A percentile compares a stretch with the other conserved stretches of the same genome.
Conservation (phyloP, 2,113 vertebrate species). For the Marcusenius ussheri region DNA sequence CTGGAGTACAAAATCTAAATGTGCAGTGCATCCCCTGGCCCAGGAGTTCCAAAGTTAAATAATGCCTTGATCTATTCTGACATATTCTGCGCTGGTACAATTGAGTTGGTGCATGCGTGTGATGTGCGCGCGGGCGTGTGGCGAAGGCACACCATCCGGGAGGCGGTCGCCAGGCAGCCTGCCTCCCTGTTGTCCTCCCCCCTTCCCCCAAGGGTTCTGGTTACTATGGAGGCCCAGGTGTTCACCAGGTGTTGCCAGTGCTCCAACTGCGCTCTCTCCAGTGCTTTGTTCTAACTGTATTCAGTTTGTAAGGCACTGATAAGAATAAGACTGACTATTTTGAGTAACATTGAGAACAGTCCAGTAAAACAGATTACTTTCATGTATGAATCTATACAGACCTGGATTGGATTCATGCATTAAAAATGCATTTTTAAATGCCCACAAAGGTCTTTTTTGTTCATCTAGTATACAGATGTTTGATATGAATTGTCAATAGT, state of each 20-base stretch:
- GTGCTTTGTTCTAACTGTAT: neutral
- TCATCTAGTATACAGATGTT: neutral
- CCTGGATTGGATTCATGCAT: neutral
- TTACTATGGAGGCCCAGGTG: slow-evolving; percentile 36
- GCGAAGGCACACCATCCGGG: neutral
- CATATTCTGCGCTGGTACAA: neutral
- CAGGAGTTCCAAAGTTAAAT: neutral
- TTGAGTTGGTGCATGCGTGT: neutral
- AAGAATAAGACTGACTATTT: neutral
- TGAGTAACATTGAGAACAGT: neutral
- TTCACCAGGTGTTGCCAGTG: slow-evolving; percentile 18
- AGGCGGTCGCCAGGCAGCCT: neutral
- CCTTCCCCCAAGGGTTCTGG: slow-evolving; percentile 26
- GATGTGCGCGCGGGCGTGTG: neutral
- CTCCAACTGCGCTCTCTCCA: neutral
- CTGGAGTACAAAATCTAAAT: neutral
- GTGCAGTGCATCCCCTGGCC: neutral
- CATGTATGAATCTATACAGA: neutral
- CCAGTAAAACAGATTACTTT: neutral
- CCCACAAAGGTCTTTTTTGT: neutral
- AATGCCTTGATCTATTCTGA: neutral
- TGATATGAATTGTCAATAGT: neutral
- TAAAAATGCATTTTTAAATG: neutral
- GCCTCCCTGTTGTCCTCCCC: neutral
- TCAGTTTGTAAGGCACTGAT: neutral